These are phyloP conservation scores for Hemiprocne comata DNA, from an alignment of 2,113 vertebrate genomes.

Conservation along the genomic window DNA sequence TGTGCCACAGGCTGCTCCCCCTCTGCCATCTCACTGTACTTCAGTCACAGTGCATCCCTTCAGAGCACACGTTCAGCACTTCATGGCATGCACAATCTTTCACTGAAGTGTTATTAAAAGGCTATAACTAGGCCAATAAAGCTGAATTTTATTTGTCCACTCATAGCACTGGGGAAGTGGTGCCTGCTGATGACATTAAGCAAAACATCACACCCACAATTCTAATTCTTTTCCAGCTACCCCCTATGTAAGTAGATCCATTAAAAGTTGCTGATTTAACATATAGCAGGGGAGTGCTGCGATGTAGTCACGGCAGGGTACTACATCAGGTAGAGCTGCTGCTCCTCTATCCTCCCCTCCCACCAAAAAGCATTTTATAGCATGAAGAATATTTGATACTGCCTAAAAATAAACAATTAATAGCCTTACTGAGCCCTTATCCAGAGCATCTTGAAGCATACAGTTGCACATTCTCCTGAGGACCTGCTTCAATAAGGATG, in stretches of 20 bases:
- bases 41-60: fast-evolving
- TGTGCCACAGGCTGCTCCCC: not conserved
- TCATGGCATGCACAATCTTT: conserved; percentile 16
- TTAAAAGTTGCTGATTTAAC: fast-evolving
- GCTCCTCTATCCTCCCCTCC: not conserved
- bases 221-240: not conserved
- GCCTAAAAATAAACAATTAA: not conserved
- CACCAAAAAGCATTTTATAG: not conserved
- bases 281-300: not conserved
- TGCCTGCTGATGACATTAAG: not conserved
- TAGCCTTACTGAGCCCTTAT: not conserved
- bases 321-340: not conserved
- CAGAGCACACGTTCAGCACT: not conserved
- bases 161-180: not conserved
- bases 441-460: not conserved
- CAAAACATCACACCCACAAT: fast-evolving
- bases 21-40: not conserved
- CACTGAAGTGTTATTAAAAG: conserved; percentile 22
- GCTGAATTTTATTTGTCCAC: not conserved
- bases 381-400: not conserved
- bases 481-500: not conserved
- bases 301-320: not conserved
- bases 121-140: conserved; percentile 36
- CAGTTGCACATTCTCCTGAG: not conserved
- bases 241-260: fast-evolving